Percentiles rank a stretch among this genome's conserved stretches.
Conservation (phyloP, 2,113 vertebrate species). For the Scytalopus superciliaris region DNA sequence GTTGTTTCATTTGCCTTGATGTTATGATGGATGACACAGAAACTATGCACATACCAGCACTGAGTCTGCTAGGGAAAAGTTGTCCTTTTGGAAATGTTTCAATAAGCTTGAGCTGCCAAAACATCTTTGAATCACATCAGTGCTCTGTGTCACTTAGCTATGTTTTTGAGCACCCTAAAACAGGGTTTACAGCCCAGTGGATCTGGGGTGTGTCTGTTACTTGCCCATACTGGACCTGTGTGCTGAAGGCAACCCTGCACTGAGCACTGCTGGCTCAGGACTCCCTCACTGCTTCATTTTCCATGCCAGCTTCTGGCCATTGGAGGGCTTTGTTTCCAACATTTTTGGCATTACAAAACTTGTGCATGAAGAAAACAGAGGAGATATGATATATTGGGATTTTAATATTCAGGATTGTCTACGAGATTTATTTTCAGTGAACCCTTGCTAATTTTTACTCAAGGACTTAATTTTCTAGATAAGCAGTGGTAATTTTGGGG, state of each 20-base stretch:
- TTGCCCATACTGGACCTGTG: background rate
- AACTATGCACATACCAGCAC: fast-evolving
- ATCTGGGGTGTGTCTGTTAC: background rate
- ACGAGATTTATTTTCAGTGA: background rate
- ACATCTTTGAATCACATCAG: background rate
- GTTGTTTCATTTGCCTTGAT: background rate
- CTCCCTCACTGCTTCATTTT: background rate
- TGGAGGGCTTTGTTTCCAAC: background rate
- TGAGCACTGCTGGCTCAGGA: background rate
- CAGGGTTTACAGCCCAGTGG: background rate
- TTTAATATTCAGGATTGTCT: background rate
- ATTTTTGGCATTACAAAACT: background rate
- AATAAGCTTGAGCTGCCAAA: background rate
- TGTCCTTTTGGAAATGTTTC: conserved; percentile 19
- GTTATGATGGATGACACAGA: conserved; percentile 5
- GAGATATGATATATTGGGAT: background rate
- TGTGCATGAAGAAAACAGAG: background rate
- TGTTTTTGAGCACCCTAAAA: background rate
- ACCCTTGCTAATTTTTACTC: background rate
- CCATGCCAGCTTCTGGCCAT: background rate
- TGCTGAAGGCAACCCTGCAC: background rate
- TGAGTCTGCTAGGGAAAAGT: background rate
- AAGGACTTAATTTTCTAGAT: background rate
- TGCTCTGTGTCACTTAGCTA: background rate
- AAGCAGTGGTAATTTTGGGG: background rate